Conservation (phyloP, 2,888 invertebrate genomes). For the Phaonia tiefii region DNA sequence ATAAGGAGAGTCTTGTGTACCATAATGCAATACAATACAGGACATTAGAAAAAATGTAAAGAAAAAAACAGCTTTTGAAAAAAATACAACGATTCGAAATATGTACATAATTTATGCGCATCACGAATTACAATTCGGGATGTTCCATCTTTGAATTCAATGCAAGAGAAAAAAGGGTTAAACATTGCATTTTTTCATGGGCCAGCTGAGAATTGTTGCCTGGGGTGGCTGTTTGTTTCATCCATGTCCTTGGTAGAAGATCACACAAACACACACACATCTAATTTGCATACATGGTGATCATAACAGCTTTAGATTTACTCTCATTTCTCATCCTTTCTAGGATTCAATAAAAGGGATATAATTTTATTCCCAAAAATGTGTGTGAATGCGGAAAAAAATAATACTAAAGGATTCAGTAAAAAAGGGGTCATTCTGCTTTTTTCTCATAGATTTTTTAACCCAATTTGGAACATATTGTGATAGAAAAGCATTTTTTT, state of each 20-base stretch:
- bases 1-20: slow-evolving; percentile 26
- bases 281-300: slow-evolving; percentile 59
- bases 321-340: background rate
- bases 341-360: background rate
- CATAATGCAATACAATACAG: too few relatives aligned
- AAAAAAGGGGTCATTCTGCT: too few relatives aligned
- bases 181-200: too few relatives aligned
- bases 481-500: too few relatives aligned
- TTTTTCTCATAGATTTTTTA: too few relatives aligned
- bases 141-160: background rate
- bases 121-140: slow-evolving; percentile 55
- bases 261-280: too few relatives aligned
- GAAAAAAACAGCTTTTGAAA: slow-evolving; percentile 11
- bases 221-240: too few relatives aligned
- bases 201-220: too few relatives aligned
- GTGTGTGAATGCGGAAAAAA: background rate
- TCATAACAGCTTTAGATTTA: slow-evolving; percentile 6
- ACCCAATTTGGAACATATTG: too few relatives aligned
- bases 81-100: too few relatives aligned
- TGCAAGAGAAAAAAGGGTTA: slow-evolving; percentile 51
- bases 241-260: slow-evolving; percentile 60
- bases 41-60: too few relatives aligned
- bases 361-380: background rate
- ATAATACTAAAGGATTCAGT: too few relatives aligned
- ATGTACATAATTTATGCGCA: slow-evolving; percentile 58